Evolutionary conservation across 2,888 invertebrate genomes (phyloP), one percentile per base, ranked within the genome.

Genomic region (Chloroclysta siterata): DNA sequence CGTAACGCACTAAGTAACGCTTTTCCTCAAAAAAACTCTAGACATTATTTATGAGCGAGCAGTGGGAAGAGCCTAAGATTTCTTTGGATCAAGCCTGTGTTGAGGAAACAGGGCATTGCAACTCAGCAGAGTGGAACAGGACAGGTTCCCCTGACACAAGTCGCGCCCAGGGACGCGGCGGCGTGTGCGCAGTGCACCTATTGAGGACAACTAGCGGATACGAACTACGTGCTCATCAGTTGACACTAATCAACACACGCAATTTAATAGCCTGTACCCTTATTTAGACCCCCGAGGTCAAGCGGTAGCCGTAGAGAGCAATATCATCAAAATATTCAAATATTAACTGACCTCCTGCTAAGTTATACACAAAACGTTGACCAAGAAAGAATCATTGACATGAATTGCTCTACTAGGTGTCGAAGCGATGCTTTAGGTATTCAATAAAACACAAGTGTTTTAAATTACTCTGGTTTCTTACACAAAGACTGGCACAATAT

Each of bases 101-200:
- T 17, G 57, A 61, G 67, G 82, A 85, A 85, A 78, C 80, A 82
- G 84, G 85, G 80, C 82, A 82, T 83, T 83, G 86, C 84, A 81
- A 80, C 75, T 85, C 86, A 77, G 72, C 90, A 76, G 81, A 80
- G 87, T 87, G 90, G 84, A 87, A 89, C 90, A 76, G 75, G 84
- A 88, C 91, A 85, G 88, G 91, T 90, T 91, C 88, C 85, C 84
- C 75, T 54, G 77, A 69, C 73, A 72, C 65, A 62, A 62, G 71
- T 66, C 74, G 81, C 65, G 81, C 66, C 82, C 84, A 84, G 88
- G 86, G 85, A 84, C 84, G 74, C 54, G 66, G 82, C 80, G n/a
- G n/a, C n/a, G 82, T 81, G 83, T 81, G 84, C 83, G 80, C 83
- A 79, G 84, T 83, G 79, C 83, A 79, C 76, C 77, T 79, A 92